Conservation (phyloP, 2,888 invertebrate species). For the Drosophila tanythrix region DNA sequence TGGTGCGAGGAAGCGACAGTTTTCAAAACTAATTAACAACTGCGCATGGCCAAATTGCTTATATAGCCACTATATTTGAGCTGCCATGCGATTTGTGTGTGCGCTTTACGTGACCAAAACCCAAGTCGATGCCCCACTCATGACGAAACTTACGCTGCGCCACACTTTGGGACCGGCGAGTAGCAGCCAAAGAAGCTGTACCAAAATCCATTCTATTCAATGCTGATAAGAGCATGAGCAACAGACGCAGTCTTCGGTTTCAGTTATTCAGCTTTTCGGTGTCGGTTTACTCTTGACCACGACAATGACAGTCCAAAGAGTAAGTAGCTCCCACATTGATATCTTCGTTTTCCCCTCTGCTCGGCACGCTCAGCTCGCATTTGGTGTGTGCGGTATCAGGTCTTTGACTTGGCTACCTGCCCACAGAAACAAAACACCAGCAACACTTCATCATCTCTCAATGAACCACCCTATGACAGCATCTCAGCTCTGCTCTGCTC, state of each 20-base stretch:
- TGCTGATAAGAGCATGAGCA: slow-evolving; percentile 33
- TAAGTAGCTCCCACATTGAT: slow-evolving; percentile 50
- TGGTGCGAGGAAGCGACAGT: slow-evolving; percentile 69
- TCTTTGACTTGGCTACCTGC: slow-evolving; percentile 71
- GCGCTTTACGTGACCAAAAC: slow-evolving; percentile 81
- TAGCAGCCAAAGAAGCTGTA: slow-evolving; percentile 32
- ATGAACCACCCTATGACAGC: slow-evolving; percentile 39
- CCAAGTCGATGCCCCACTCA: slow-evolving; percentile 47
- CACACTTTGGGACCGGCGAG: slow-evolving; percentile 37
- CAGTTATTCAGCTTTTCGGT: slow-evolving; percentile 26
- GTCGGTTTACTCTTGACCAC: slow-evolving; percentile 57
- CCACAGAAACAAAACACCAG: slow-evolving; percentile 1
- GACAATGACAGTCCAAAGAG: slow-evolving; percentile 34
- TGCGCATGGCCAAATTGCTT: slow-evolving; percentile 78
- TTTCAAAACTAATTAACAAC: slow-evolving; percentile 76
- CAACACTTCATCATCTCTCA: slow-evolving; percentile 30
- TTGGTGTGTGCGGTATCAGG: slow-evolving; percentile 76
- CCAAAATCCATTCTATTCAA: slow-evolving; percentile 21
- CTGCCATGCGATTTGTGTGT: slow-evolving; percentile 66
- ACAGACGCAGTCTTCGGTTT: slow-evolving; percentile 39
- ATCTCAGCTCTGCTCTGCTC: slow-evolving; percentile 8
- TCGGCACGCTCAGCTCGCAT: slow-evolving; percentile 66
- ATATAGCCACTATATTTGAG: slow-evolving; percentile 76
- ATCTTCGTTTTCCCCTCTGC: slow-evolving; percentile 44
- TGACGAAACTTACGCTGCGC: slow-evolving; percentile 56